These are phyloP conservation scores for Porites rus DNA, from an alignment of 92 coral and sea anemone species.

Conservation along the genomic window DNA sequence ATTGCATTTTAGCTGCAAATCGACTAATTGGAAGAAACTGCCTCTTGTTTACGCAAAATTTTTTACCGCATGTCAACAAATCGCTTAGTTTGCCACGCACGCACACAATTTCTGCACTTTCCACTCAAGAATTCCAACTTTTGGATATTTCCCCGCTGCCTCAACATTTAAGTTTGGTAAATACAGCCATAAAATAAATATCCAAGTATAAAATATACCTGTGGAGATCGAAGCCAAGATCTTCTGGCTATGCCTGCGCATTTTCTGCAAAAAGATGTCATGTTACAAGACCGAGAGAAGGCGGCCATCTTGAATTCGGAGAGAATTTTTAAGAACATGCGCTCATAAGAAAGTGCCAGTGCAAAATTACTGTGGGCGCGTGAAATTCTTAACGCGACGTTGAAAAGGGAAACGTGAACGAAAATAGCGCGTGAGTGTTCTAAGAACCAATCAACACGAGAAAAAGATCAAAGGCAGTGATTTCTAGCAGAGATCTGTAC, in stretches of 20 bases:
- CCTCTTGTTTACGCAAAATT: too few species aligned
- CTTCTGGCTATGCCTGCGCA: constrained; percentile 54
- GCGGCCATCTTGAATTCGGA: constrained; percentile 90
- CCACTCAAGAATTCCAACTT: neutral
- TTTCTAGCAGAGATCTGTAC: neutral
- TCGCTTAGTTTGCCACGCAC: neutral
- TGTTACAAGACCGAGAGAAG: constrained; percentile 45
- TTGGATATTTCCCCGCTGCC: too few species aligned
- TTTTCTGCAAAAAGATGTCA: constrained; percentile 64
- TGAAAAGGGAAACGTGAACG: neutral
- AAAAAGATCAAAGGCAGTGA: neutral
- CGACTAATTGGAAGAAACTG: too few species aligned
- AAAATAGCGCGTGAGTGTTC: neutral
- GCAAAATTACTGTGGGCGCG: constrained; percentile 30
- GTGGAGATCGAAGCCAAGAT: constrained; percentile 68
- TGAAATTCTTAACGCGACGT: too few species aligned
- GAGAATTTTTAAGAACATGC: constrained; percentile 57
- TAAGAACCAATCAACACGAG: neutral
- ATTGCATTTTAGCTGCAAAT: too few species aligned
- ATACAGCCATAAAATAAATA: neutral
- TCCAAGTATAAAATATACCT: constrained; percentile 38
- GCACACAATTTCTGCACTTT: too few species aligned
- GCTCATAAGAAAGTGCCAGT: neutral
- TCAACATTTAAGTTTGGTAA: too few species aligned
- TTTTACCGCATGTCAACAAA: too few species aligned